These are phyloP conservation scores for Anoplophora glabripennis DNA, from an alignment of 1,140 invertebrate species.

Conservation along the genomic window DNA sequence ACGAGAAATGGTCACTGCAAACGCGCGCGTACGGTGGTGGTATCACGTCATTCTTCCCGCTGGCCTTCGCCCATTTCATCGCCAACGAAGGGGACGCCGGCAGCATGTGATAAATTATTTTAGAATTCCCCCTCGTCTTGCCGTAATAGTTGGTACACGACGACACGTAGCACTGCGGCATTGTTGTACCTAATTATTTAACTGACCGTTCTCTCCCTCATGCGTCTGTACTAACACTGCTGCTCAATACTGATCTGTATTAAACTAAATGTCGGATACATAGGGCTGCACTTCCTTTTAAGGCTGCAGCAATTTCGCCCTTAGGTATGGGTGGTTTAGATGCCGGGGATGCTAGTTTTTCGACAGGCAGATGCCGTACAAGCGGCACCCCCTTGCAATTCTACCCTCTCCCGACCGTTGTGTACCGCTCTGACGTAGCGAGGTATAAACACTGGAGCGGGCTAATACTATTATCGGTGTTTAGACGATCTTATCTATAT, in stretches of 20 bases:
- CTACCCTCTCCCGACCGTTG: conserved; percentile 16
- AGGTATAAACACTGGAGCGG: background rate
- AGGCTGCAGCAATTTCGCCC: conserved; percentile 13
- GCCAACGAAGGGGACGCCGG: conserved; percentile 53
- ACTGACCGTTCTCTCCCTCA: too few relatives aligned
- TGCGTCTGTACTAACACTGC: background rate
- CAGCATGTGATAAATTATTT: conserved; percentile 55
- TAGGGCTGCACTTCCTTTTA: conserved; percentile 1
- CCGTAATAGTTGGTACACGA: conserved; percentile 56
- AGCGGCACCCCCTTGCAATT: conserved; percentile 25
- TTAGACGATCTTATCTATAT: too few relatives aligned
- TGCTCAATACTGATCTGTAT: conserved; percentile 1
- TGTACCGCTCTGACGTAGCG: conserved; percentile 36
- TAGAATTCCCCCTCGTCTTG: conserved; percentile 51
- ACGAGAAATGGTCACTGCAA: conserved; percentile 55
- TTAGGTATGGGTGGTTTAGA: conserved; percentile 10
- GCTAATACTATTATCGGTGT: background rate
- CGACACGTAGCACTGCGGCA: conserved; percentile 57
- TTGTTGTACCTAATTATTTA: conserved; percentile 29
- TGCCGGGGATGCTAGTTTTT: background rate
- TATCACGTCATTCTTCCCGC: conserved; percentile 25
- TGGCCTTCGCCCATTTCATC: conserved; percentile 50
- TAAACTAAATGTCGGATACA: background rate
- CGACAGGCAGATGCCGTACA: conserved; percentile 22
- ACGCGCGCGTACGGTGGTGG: conserved; percentile 52